Conservation (phyloP, 2,888 invertebrate species). For the Ophion costatus region DNA sequence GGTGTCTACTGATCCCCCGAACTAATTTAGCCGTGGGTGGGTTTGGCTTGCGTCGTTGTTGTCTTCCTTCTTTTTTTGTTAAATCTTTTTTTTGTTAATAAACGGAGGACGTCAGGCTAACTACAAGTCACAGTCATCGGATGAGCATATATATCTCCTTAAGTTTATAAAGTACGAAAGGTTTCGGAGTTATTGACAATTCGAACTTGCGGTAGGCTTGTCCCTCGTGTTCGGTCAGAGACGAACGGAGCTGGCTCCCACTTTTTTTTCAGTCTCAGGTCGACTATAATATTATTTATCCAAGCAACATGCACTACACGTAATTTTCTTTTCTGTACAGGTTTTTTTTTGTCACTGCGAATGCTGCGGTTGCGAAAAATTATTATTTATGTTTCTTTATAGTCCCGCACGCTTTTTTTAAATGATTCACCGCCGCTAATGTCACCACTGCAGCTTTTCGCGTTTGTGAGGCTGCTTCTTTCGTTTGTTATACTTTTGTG, state of each 20-base stretch:
- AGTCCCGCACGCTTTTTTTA: slow-evolving; percentile 3
- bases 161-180: slow-evolving; percentile 51
- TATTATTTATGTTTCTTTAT: background rate
- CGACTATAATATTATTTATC: slow-evolving; percentile 12
- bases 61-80: slow-evolving; percentile 50
- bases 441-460: background rate
- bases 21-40: slow-evolving; percentile 30
- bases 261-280: background rate
- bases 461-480: background rate
- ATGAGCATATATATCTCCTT: slow-evolving; percentile 72
- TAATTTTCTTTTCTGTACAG: slow-evolving; percentile 10
- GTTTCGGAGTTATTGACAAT: slow-evolving; percentile 27
- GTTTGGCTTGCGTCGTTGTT: background rate
- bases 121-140: slow-evolving; percentile 79
- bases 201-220: background rate
- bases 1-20: background rate
- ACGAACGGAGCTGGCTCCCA: background rate
- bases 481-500: too few relatives aligned
- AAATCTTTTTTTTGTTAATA: slow-evolving; percentile 54
- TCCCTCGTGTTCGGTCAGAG: background rate
- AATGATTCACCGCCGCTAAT: slow-evolving; percentile 2
- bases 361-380: background rate
- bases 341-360: slow-evolving; percentile 6
- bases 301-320: slow-evolving; percentile 19
- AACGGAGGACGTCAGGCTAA: slow-evolving; percentile 67